Evolutionary conservation across 2,888 invertebrate species (phyloP).

Genomic region (Argyra leucocephala): DNA sequence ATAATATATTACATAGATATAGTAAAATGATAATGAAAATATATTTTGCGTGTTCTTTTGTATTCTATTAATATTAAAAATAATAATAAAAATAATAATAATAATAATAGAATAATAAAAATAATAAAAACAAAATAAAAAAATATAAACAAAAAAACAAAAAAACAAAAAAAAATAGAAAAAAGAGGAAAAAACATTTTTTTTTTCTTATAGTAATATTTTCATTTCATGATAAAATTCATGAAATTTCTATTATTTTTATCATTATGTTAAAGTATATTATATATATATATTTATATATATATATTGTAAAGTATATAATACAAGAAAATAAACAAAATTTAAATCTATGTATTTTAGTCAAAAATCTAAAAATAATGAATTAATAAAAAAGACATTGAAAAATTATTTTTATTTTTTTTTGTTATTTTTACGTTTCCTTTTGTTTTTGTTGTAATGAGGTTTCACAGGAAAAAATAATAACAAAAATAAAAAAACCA

Average conservation of each 20-base stretch:
- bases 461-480: too few relatives aligned
- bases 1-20: not conserved
- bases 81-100: too few relatives aligned
- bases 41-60: not conserved
- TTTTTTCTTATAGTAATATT: not conserved
- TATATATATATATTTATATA: too few relatives aligned
- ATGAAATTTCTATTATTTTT: not conserved
- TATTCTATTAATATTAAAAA: not conserved
- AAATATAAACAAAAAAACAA: not conserved
- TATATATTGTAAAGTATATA: too few relatives aligned
- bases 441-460: too few relatives aligned
- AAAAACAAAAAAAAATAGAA: not conserved
- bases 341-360: not conserved
- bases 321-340: not conserved
- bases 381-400: constrained; percentile 1
- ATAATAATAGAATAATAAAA: not conserved
- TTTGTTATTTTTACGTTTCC: not conserved
- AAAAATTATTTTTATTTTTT: not conserved
- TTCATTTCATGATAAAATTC: not conserved
- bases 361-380: not conserved
- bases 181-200: too few relatives aligned
- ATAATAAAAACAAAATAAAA: not conserved
- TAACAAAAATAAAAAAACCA: too few relatives aligned
- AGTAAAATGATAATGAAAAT: constrained; percentile 1
- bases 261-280: too few relatives aligned